Evolutionary conservation across 2,888 invertebrate species (phyloP).

Genomic region (Drosophila tripunctata): DNA sequence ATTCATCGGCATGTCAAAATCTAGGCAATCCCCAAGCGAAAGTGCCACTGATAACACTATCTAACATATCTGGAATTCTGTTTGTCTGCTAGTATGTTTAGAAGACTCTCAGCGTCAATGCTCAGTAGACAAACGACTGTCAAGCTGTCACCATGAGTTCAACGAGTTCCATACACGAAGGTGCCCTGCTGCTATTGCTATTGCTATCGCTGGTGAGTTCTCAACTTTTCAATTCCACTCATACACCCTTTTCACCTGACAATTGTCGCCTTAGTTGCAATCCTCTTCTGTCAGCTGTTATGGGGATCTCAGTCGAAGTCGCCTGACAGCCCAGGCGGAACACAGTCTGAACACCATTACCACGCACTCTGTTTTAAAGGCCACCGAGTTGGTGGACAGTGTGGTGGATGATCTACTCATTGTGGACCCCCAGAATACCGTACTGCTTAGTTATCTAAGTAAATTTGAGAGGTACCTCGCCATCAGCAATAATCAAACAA

Average conservation of each 20-base stretch:
- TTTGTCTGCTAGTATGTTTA: background rate
- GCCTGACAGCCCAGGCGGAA: constrained; percentile 54
- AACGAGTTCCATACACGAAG: background rate
- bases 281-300: constrained; percentile 5
- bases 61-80: constrained; percentile 12
- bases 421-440: constrained; percentile 55
- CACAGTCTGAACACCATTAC: constrained; percentile 48
- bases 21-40: constrained; percentile 24
- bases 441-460: constrained; percentile 41
- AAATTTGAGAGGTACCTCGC: constrained; percentile 46
- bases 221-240: background rate
- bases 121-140: constrained; percentile 47
- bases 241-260: background rate
- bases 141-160: constrained; percentile 38
- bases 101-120: background rate
- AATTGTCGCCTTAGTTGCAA: background rate
- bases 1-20: constrained; percentile 30
- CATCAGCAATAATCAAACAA: constrained; percentile 40
- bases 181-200: background rate
- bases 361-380: constrained; percentile 45
- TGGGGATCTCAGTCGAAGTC: constrained; percentile 51
- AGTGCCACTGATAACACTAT: constrained; percentile 56
- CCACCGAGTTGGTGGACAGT: constrained; percentile 54
- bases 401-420: constrained; percentile 62
- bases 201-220: constrained; percentile 42